Evolutionary conservation across 2,888 invertebrate species (phyloP).

Genomic region (Melinaea marsaeus): DNA sequence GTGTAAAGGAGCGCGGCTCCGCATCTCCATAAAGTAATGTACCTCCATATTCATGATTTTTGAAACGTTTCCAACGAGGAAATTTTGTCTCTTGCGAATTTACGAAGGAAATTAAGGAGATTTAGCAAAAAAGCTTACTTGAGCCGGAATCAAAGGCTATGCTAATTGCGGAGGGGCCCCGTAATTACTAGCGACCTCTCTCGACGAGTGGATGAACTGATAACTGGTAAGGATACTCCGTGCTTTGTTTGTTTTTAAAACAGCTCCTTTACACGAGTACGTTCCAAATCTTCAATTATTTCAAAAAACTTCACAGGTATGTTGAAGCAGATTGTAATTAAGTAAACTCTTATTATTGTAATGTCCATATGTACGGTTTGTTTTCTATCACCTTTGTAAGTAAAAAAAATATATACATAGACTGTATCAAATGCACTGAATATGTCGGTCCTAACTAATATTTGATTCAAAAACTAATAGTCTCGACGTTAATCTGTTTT

Average conservation of each 20-base stretch:
- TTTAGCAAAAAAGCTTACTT: constrained; percentile 59
- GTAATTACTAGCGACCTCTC: constrained; percentile 57
- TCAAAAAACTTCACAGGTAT: too few relatives aligned
- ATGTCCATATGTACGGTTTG: too few relatives aligned
- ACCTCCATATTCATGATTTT: constrained; percentile 35
- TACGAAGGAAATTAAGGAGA: constrained; percentile 53
- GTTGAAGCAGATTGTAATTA: too few relatives aligned
- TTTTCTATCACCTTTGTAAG: too few relatives aligned
- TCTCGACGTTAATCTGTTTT: too few relatives aligned
- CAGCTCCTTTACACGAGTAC: too few relatives aligned
- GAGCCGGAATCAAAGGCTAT: constrained; percentile 55
- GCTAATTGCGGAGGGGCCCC: constrained; percentile 53
- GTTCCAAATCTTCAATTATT: too few relatives aligned
- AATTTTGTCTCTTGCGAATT: constrained; percentile 32
- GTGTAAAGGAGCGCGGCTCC: constrained; percentile 16
- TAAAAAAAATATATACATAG: too few relatives aligned
- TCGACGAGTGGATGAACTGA: constrained; percentile 43
- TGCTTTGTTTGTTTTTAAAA: constrained; percentile 1
- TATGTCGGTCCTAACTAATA: too few relatives aligned
- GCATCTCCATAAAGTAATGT: constrained; percentile 25
- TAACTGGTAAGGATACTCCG: constrained; percentile 13
- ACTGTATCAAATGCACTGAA: too few relatives aligned
- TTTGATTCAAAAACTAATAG: too few relatives aligned
- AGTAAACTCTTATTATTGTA: too few relatives aligned
- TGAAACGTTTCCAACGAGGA: constrained; percentile 28